Conservation (phyloP, 2,113 vertebrate species). For the Lampris incognitus region DNA sequence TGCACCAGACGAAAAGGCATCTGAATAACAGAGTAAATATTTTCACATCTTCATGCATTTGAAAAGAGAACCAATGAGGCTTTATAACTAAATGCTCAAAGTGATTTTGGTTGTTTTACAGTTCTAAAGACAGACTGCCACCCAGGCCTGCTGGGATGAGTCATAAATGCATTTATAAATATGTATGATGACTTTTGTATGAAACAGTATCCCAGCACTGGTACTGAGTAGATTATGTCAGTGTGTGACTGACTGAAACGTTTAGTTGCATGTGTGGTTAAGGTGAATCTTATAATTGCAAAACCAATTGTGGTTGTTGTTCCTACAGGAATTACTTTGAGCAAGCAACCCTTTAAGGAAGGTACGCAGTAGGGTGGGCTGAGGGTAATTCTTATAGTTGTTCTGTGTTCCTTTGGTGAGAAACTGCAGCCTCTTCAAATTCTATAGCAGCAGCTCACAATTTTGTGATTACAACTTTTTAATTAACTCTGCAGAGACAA, state of each 20-base stretch:
- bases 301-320: background rate
- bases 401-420: background rate
- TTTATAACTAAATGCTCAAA: background rate
- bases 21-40: background rate
- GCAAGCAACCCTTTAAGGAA: too few relatives aligned
- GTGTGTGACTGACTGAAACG: conserved; percentile 27
- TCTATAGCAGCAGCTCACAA: background rate
- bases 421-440: conserved; percentile 1
- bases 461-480: conserved; percentile 7
- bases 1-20: too few relatives aligned
- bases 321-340: too few relatives aligned
- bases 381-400: too few relatives aligned
- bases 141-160: conserved; percentile 4
- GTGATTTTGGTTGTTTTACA: background rate
- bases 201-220: conserved; percentile 1
- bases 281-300: background rate
- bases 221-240: conserved; percentile 10
- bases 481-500: conserved; percentile 3
- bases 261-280: conserved; percentile 7
- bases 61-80: background rate
- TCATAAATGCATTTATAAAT: conserved; percentile 49
- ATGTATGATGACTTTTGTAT: conserved; percentile 32
- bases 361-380: background rate
- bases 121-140: conserved; percentile 16
- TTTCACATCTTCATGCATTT: background rate